A percentile compares a stretch with the other conserved stretches of the same genome.
Conservation (phyloP, 2,888 invertebrate genomes). For the Graphium colonna region DNA sequence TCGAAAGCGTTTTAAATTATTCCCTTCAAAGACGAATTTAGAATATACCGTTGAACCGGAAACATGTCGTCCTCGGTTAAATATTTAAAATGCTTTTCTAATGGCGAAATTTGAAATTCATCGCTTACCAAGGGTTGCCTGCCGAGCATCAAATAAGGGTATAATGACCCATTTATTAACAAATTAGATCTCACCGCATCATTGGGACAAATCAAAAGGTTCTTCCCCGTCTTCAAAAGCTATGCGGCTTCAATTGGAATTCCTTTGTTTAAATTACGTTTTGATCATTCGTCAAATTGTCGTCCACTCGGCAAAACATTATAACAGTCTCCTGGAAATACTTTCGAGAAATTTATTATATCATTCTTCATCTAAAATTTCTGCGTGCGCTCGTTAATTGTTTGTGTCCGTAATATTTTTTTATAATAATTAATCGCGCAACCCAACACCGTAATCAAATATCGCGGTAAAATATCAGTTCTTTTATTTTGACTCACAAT, state of each 20-base stretch:
- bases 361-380: not conserved
- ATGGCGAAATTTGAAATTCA: conserved; percentile 69
- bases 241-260: conserved; percentile 34
- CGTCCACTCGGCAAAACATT: conserved; percentile 12
- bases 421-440: not conserved
- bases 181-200: conserved; percentile 67
- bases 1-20: conserved; percentile 11
- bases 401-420: conserved; percentile 10
- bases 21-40: conserved; percentile 14
- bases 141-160: conserved; percentile 50
- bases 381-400: not conserved
- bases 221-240: conserved; percentile 28
- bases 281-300: conserved; percentile 26
- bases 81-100: conserved; percentile 58
- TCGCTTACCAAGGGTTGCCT: conserved; percentile 61
- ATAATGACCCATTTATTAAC: conserved; percentile 75
- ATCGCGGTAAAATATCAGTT: conserved; percentile 2
- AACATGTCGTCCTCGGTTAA: conserved; percentile 52
- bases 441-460: not conserved
- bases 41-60: conserved; percentile 38
- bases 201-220: conserved; percentile 46
- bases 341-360: not conserved
- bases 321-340: not conserved
- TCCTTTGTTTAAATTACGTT: conserved; percentile 41
- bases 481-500: conserved; percentile 12